Base-by-base conservation (phyloP, 2,113 vertebrate genomes). In the Columba livia region DNA sequence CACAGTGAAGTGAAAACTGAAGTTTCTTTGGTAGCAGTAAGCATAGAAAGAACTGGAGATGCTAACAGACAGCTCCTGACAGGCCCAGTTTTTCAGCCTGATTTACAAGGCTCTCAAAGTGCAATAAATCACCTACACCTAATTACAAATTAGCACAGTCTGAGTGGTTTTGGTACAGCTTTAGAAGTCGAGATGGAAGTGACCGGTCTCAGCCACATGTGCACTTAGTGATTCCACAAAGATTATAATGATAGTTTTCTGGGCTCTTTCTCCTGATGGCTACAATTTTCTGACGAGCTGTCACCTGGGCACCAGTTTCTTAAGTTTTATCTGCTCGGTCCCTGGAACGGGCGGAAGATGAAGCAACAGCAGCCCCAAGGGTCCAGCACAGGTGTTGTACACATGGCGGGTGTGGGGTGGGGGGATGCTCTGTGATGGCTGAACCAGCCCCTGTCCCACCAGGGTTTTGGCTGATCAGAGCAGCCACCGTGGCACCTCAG, bases 131-230 rank as follows among this genome's bases (percentile, higher is more conserved):
- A 65, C 58, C n/a, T 16, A 36, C 58, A 82, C 48, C 28, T 94
- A 73, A 94, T 90, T 85, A 77, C 26, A 47, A 75, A 87, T 91
- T 34, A 83, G 48, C 61, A 60, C 28, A 72, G 73, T 19, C 65
- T 81, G 90, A 77, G 56, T 54, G 81, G 42, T 79, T 79, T 47
- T 73, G 54, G 44, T 58, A 16, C 31, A 73, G 40, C 50, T 77
- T 32, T 58, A 66, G 53, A 58, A 60, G 64, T 12, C 0, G 0
- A 47, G 64, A 47, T 10, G 36, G 71, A 80, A 85, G 14, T 56
- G 47, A 38, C 51, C 5, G 0, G 28, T 47, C 89, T 77, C 50
- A 58, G 36, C 32, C 2, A 0, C 11, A 4, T 3, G 21, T 57
- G 47, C 19, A n/a, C 28, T 58, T 32, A 28, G n/a, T 23, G 34